phyloP scores from a whole-genome alignment of 2,113 vertebrate species.

The Aleadryas rufinucha region DNA sequence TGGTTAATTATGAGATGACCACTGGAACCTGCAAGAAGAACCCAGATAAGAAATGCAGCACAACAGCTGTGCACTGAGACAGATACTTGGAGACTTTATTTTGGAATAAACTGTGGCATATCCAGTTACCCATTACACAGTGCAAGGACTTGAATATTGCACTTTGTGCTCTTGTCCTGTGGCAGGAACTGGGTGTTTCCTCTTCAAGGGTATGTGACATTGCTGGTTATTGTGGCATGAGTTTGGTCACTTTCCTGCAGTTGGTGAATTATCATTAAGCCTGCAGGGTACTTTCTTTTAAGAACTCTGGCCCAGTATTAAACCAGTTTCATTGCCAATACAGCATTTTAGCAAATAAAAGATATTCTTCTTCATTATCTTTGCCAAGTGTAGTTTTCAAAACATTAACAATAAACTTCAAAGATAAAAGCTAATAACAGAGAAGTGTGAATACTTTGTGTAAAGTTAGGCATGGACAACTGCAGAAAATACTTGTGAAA shows the following conservation, averaged over 20 bases:
- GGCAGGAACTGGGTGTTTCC: background rate
- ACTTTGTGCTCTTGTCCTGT: background rate
- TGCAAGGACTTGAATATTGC: background rate
- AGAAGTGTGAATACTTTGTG: background rate
- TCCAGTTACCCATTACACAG: background rate
- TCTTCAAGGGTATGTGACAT: background rate
- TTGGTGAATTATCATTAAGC: background rate
- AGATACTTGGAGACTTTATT: background rate
- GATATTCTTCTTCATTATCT: background rate
- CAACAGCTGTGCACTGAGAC: background rate
- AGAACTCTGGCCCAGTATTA: background rate
- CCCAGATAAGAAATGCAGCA: background rate
- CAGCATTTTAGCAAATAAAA: background rate
- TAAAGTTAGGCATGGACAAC: background rate
- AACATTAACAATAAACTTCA: background rate
- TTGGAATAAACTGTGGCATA: background rate
- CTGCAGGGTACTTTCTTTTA: background rate
- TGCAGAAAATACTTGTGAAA: background rate
- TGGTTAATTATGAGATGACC: background rate
- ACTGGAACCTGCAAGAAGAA: background rate
- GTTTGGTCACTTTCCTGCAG: background rate
- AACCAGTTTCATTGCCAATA: background rate
- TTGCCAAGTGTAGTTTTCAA: background rate
- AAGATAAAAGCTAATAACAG: background rate
- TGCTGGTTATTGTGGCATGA: background rate